Conservation (phyloP, 2,113 vertebrate genomes). For the Zingel zingel region DNA sequence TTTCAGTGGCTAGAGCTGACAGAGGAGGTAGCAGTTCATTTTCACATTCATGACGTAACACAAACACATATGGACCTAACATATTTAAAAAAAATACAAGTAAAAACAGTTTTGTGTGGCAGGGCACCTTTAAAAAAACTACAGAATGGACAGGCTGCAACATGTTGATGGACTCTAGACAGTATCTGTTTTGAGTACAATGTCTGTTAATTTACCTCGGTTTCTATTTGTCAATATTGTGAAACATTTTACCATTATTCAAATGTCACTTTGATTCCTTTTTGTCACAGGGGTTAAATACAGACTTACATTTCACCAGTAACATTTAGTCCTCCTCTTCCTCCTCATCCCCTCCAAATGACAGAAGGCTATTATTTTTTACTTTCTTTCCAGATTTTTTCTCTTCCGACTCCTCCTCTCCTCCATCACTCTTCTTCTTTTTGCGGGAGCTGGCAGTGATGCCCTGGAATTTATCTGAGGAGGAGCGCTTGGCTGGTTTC, state of each 20-base stretch:
- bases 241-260: not conserved
- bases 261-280: not conserved
- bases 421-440: conserved; percentile 83
- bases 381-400: conserved; percentile 87
- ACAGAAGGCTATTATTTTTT: conserved; percentile 95
- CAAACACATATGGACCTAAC: too few relatives aligned
- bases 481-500: conserved; percentile 92
- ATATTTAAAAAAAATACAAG: too few relatives aligned
- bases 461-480: conserved; percentile 89
- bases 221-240: not conserved
- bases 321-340: conserved; percentile 84
- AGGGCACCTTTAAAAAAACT: not conserved
- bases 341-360: conserved; percentile 92
- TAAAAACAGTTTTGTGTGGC: too few relatives aligned
- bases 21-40: too few relatives aligned
- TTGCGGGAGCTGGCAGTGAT: conserved; percentile 94
- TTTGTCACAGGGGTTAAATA: not conserved
- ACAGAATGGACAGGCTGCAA: not conserved
- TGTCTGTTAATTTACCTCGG: not conserved
- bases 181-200: not conserved
- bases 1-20: too few relatives aligned
- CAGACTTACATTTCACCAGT: not conserved
- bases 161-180: conserved; percentile 5
- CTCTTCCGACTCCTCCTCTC: conserved; percentile 33
- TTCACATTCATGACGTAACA: too few relatives aligned